Conservation (phyloP, 2,888 invertebrate genomes). For the Halictus quadricinctus region DNA sequence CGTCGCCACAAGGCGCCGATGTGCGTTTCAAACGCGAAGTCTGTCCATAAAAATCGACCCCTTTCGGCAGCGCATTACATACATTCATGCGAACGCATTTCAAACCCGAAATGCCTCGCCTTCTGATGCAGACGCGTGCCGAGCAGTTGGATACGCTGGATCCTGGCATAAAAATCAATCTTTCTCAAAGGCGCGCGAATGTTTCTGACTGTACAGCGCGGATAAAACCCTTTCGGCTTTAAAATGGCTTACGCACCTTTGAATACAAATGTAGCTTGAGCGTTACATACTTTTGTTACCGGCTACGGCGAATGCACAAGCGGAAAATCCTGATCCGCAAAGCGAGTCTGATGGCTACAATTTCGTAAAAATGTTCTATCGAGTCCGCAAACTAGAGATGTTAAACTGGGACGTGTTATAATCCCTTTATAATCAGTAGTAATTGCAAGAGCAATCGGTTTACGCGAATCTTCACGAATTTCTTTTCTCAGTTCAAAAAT, state of each 20-base stretch:
- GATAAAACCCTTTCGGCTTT: slow-evolving; percentile 2
- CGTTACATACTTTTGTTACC: neutral
- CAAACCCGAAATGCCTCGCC: neutral
- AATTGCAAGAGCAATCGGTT: neutral
- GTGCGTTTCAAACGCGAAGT: neutral
- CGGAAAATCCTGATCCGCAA: neutral
- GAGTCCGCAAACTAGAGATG: neutral
- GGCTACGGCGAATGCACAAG: neutral
- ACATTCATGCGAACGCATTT: neutral
- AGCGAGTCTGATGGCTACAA: neutral
- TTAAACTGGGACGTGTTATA: neutral
- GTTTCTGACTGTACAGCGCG: neutral
- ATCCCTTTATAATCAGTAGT: neutral
- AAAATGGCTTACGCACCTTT: slow-evolving; percentile 4
- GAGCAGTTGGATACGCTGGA: neutral
- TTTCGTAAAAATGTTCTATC: neutral
- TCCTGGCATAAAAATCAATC: slow-evolving; percentile 6
- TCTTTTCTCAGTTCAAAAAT: neutral
- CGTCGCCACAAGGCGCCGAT: neutral
- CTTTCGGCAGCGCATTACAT: neutral
- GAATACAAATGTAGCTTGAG: neutral
- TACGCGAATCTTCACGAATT: too few species aligned
- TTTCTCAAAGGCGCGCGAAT: neutral
- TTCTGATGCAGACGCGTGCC: neutral
- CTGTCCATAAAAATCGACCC: neutral